phyloP scores from a whole-genome alignment of 2,888 invertebrate genomes.

The Bugulina stolonifera region DNA sequence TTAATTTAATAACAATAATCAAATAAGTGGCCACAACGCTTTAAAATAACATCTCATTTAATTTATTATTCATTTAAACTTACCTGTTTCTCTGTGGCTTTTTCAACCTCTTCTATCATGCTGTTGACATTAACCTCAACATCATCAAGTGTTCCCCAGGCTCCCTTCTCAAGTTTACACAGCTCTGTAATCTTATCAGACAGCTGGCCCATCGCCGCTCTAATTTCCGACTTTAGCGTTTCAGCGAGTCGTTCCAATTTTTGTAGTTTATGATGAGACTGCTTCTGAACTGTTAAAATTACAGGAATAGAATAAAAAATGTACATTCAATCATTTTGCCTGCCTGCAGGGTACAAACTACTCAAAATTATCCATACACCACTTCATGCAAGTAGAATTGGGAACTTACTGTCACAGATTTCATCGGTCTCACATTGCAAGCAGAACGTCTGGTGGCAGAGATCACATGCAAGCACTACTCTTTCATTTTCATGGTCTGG shows the following conservation, averaged over 20 bases:
- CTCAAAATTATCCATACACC: too few species aligned
- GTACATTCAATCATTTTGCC: too few species aligned
- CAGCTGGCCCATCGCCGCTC: background rate
- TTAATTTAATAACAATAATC: too few species aligned
- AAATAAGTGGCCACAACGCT: too few species aligned
- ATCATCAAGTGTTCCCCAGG: background rate
- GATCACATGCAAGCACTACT: background rate
- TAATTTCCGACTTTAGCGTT: background rate
- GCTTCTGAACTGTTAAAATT: too few species aligned
- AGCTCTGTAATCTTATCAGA: background rate
- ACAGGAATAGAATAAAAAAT: too few species aligned
- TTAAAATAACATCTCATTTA: too few species aligned
- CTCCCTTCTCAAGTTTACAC: background rate
- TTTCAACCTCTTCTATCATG: background rate
- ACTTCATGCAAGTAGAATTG: too few species aligned
- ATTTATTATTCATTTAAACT: too few species aligned
- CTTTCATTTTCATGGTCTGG: background rate
- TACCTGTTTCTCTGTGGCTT: background rate
- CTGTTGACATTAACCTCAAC: background rate
- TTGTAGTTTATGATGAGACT: background rate
- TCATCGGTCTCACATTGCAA: background rate
- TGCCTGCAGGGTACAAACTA: too few species aligned
- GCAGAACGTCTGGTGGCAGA: background rate
- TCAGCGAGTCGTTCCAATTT: background rate
- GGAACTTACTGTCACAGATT: too few species aligned